Conservation (phyloP, 2,888 invertebrate genomes). For the Plemyria rubiginata region DNA sequence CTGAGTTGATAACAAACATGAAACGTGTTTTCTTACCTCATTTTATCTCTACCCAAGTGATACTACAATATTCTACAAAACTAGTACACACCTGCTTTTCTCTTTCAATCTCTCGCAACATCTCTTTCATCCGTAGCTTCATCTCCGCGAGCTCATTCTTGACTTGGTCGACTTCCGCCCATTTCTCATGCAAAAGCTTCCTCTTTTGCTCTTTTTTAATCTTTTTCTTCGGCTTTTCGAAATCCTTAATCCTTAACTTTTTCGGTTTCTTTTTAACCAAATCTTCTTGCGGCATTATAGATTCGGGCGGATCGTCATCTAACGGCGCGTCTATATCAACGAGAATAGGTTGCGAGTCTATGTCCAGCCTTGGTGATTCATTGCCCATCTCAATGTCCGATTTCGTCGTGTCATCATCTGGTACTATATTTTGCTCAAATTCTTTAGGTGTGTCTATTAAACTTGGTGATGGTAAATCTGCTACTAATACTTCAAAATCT, state of each 20-base stretch:
- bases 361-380: constrained; percentile 26
- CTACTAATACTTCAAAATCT: constrained; percentile 21
- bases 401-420: constrained; percentile 30
- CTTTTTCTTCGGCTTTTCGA: constrained; percentile 47
- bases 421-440: constrained; percentile 13
- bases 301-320: constrained; percentile 17
- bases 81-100: constrained; percentile 31
- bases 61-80: constrained; percentile 10
- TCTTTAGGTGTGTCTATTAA: constrained; percentile 24
- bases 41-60: constrained; percentile 11
- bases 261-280: constrained; percentile 19
- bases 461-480: constrained; percentile 33
- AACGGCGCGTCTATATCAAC: constrained; percentile 32
- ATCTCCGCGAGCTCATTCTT: constrained; percentile 72
- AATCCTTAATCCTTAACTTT: constrained; percentile 13
- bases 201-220: constrained; percentile 71
- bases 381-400: constrained; percentile 30
- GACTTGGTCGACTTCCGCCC: constrained; percentile 60
- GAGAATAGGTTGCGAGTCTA: constrained; percentile 31
- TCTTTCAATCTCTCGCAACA: constrained; percentile 51
- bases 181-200: constrained; percentile 45
- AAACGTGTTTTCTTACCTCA: constrained; percentile 23
- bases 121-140: constrained; percentile 64
- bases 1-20: background rate
- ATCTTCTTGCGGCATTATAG: background rate